These are phyloP conservation scores for Diuraphis noxia DNA, from an alignment of 1,140 invertebrate genomes.

Conservation along the genomic window DNA sequence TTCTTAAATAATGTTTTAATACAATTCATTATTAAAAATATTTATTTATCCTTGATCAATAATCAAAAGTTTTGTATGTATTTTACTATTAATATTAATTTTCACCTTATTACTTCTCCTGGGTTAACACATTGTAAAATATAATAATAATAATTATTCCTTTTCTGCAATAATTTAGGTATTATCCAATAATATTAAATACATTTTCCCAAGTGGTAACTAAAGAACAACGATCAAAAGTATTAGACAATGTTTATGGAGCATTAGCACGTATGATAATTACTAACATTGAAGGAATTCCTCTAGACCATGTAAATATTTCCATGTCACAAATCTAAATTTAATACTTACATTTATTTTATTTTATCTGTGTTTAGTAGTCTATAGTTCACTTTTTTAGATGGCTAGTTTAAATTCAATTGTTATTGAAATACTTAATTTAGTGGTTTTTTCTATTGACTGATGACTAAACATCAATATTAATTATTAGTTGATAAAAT, in stretches of 20 bases:
- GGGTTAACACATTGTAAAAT: not conserved
- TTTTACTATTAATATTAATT: not conserved
- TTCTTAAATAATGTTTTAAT: not conserved
- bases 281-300: constrained; percentile 67
- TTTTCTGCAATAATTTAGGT: constrained; percentile 62
- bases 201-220: constrained; percentile 68
- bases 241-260: constrained; percentile 78
- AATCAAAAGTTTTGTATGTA: no score
- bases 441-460: not conserved
- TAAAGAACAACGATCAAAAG: constrained; percentile 67
- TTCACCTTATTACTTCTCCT: not conserved
- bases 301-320: constrained; percentile 66
- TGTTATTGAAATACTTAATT: not conserved
- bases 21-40: not conserved
- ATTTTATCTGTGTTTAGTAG: not conserved
- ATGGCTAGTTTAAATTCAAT: not conserved
- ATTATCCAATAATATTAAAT: constrained; percentile 69
- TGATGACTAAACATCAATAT: not conserved
- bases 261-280: constrained; percentile 75
- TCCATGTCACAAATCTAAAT: not conserved
- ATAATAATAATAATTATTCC: no score
- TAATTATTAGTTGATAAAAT: not conserved
- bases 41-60: not conserved
- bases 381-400: not conserved
- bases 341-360: not conserved